These are phyloP conservation scores for Sinopyrophorus schimmeli DNA, from an alignment of 2,888 invertebrate species.

Conservation along the genomic window DNA sequence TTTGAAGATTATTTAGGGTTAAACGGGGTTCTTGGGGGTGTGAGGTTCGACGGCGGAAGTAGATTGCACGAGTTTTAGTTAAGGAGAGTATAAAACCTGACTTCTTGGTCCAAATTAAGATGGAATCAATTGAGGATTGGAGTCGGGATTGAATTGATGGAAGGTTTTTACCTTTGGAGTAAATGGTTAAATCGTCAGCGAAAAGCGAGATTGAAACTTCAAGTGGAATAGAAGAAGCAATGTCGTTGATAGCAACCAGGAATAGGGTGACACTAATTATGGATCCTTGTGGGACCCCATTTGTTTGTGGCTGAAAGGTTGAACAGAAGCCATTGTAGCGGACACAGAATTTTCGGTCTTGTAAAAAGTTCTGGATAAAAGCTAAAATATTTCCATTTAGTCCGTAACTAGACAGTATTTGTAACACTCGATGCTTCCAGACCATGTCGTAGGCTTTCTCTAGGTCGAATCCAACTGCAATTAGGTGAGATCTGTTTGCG, in stretches of 20 bases:
- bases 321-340: background rate
- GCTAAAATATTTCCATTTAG: background rate
- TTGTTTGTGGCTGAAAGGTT: background rate
- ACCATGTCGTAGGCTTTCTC: background rate
- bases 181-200: background rate
- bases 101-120: background rate
- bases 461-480: background rate
- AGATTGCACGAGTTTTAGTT: background rate
- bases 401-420: background rate
- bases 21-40: background rate
- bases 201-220: background rate
- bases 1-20: background rate
- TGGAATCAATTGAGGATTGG: background rate
- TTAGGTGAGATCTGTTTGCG: background rate
- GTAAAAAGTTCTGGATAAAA: background rate
- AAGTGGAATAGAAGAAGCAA: conserved; percentile 3
- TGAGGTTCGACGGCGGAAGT: background rate
- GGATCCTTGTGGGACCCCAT: background rate
- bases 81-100: background rate
- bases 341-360: background rate
- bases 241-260: background rate
- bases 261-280: background rate
- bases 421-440: background rate
- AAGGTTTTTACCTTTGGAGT: background rate
- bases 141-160: background rate